Conservation (phyloP, 2,888 invertebrate genomes). For the Cephus pulcher region DNA sequence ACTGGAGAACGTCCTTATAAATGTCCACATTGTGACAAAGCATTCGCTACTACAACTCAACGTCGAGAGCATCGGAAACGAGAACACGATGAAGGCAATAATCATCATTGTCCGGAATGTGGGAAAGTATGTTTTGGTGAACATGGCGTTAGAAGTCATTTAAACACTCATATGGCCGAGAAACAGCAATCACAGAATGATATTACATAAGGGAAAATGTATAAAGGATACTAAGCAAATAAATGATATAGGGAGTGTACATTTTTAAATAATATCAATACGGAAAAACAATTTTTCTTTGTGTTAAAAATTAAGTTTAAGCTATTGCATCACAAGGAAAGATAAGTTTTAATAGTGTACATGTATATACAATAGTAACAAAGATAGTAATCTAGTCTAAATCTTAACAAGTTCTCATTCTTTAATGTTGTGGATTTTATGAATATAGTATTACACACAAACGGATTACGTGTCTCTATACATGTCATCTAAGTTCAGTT, state of each 20-base stretch:
- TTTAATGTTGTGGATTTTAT: neutral
- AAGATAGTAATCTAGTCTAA: neutral
- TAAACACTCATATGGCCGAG: constrained; percentile 18
- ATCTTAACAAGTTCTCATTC: neutral
- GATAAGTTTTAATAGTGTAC: neutral
- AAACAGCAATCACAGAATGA: neutral
- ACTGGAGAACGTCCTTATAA: constrained; percentile 21
- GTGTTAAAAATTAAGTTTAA: neutral
- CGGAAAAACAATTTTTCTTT: neutral
- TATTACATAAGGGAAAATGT: neutral
- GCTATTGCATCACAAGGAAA: neutral
- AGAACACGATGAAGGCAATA: constrained; percentile 21
- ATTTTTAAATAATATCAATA: neutral
- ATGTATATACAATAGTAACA: neutral
- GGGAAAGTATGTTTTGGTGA: constrained; percentile 19
- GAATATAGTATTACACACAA: neutral
- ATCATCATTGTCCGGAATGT: constrained; percentile 17
- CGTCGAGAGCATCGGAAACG: constrained; percentile 18
- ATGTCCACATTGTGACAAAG: constrained; percentile 17
- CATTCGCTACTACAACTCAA: constrained; percentile 19
- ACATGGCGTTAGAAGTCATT: constrained; percentile 19
- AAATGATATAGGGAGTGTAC: neutral
- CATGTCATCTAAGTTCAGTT: neutral
- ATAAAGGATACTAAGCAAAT: neutral
- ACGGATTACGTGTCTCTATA: neutral